Evolutionary conservation across 2,113 vertebrate genomes (phyloP), one percentile per base, ranked within the genome.

Genomic region (Turnix velox): DNA sequence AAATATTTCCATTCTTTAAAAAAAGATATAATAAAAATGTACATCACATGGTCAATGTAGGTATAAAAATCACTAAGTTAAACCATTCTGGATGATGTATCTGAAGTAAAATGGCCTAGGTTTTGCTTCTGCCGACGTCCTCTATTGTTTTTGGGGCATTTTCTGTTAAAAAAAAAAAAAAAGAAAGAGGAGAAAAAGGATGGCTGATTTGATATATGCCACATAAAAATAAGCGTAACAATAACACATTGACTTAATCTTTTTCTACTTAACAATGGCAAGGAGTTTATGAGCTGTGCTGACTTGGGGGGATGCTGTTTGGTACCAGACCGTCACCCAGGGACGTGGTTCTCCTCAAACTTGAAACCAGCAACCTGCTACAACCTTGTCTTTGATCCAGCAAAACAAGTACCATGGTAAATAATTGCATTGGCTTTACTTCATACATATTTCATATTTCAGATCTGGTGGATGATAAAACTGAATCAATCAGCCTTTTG

Each of bases 91-190:
- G 99, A 99, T 95, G 98, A 99, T 19, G 98, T 98, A 95, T 99
- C 99, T 96, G 99, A 98, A 92, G 98, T 98, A 97, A 99, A 99
- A 97, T 99, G 99, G 96, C 99, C 98, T 65, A 99, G 97, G 96
- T 99, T 99, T 93, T 99, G 99, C 98, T 99, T 99, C 97, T 99
- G 99, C 75, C 98, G 98, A 48, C 99, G 99, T 78, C 98, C 99
- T 97, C 98, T 98, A 92, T 99, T 99, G 97, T 99, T 99, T 96
- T 99, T 99, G 33, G 99, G 99, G 95, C 99, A 99, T 98, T 99
- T 99, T 98, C 98, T 99, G 95, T 97, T 86, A 58, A 55, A 62
- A 89, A 58, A 94, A 18, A 58, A 35, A 15, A 91, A 45, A 55
- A 7, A 58, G 57, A 75, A 13, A 85, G 35, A 52, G 61, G 82